phyloP scores from a whole-genome alignment of 2,113 vertebrate species.

The Ranitomeya imitator region DNA sequence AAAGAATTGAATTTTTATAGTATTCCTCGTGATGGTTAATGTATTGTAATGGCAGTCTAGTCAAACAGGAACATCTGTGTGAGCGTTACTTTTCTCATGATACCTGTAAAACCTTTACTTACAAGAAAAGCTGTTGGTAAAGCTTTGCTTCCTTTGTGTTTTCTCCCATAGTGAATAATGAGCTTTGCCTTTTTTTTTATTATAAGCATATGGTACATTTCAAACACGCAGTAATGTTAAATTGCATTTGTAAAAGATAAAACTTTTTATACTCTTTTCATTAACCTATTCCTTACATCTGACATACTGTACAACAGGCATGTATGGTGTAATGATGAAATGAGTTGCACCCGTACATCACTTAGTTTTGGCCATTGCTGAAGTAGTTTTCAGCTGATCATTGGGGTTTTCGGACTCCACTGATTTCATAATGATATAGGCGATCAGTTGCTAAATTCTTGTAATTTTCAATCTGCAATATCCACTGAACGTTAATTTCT shows the following conservation, averaged over 20 bases:
- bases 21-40: not conserved
- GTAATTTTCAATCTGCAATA: too few species aligned
- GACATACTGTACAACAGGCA: too few species aligned
- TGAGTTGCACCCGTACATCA: too few species aligned
- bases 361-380: too few species aligned
- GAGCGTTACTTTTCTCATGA: slow-evolving; percentile 12
- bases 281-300: too few species aligned
- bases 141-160: not conserved
- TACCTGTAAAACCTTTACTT: slow-evolving; percentile 22
- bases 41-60: not conserved
- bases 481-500: too few species aligned
- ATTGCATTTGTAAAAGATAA: not conserved
- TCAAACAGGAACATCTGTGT: slow-evolving; percentile 15
- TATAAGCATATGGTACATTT: not conserved
- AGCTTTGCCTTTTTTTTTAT: not conserved
- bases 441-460: too few species aligned
- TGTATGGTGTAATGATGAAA: too few species aligned
- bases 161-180: not conserved
- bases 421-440: too few species aligned
- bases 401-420: too few species aligned
- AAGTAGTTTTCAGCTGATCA: too few species aligned
- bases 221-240: not conserved
- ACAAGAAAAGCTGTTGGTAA: slow-evolving; percentile 14
- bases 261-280: too few species aligned
- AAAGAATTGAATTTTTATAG: not conserved